These are phyloP conservation scores for Parnassius apollo DNA, from an alignment of 2,888 invertebrate genomes.

Conservation along the genomic window DNA sequence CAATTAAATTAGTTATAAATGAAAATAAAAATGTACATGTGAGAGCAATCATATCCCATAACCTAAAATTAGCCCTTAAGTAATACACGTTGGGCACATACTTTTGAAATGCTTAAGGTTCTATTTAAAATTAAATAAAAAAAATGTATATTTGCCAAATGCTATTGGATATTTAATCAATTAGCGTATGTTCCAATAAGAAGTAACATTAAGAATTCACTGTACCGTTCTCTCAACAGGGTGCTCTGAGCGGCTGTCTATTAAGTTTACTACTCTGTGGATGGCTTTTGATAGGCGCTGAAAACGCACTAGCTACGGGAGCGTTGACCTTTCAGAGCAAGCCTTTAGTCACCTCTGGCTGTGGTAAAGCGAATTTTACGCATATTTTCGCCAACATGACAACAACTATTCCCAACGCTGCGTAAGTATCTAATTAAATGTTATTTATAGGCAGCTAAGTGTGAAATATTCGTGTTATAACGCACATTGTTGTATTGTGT, in stretches of 20 bases:
- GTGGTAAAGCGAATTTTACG: conserved; percentile 69
- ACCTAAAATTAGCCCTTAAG: too few species aligned
- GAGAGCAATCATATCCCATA: too few species aligned
- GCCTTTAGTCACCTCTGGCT: conserved; percentile 64
- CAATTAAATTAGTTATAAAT: too few species aligned
- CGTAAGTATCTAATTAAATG: conserved; percentile 49
- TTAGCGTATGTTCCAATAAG: background rate
- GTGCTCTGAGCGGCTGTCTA: conserved; percentile 78
- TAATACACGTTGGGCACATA: too few species aligned
- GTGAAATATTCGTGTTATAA: conserved; percentile 27
- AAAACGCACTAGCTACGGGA: conserved; percentile 70
- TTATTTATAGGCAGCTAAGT: conserved; percentile 27
- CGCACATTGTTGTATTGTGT: conserved; percentile 23
- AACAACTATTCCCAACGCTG: conserved; percentile 46
- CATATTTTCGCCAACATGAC: conserved; percentile 54
- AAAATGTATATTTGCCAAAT: too few species aligned
- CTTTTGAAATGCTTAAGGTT: too few species aligned
- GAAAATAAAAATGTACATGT: too few species aligned
- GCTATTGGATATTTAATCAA: background rate
- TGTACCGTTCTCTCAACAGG: conserved; percentile 47
- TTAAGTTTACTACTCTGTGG: conserved; percentile 72
- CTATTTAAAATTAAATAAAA: too few species aligned
- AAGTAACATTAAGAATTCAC: conserved; percentile 8
- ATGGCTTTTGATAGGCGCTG: conserved; percentile 77
- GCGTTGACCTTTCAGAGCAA: conserved; percentile 75